A percentile compares a stretch with the other conserved stretches of the same genome.
Evolutionary conservation across 2,888 invertebrate genomes (phyloP).

Genomic region (Neoascia interrupta): DNA sequence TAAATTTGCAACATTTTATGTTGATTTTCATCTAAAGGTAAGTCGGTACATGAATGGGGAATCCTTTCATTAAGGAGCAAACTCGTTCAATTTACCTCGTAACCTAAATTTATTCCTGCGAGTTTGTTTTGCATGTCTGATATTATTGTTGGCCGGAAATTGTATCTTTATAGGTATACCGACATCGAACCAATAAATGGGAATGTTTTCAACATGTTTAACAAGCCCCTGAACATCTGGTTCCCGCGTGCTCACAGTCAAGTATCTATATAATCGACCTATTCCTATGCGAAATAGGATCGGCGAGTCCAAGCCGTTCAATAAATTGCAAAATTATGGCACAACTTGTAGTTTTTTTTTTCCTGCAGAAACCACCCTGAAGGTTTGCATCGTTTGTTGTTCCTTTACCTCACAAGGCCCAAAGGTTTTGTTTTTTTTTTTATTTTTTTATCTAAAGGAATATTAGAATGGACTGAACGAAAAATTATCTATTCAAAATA

Average conservation of each 20-base stretch:
- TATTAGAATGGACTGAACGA: conserved; percentile 15
- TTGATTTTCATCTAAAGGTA: conserved; percentile 14
- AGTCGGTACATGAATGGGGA: neutral
- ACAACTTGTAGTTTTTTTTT: conserved; percentile 18
- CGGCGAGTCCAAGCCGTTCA: conserved; percentile 24
- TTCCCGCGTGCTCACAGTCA: neutral
- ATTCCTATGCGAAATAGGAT: conserved; percentile 36
- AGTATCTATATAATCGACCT: neutral
- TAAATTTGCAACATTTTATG: conserved; percentile 43
- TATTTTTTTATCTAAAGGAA: neutral
- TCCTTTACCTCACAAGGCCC: conserved; percentile 29
- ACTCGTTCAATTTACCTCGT: conserved; percentile 66
- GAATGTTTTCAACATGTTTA: too few species aligned
- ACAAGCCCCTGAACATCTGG: too few species aligned
- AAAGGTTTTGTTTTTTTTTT: conserved; percentile 25
- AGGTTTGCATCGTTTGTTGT: conserved; percentile 13
- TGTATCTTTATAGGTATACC: conserved; percentile 36
- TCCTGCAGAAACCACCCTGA: conserved; percentile 45
- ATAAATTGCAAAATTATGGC: conserved; percentile 61
- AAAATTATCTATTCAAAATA: conserved; percentile 56
- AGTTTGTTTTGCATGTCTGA: conserved; percentile 59
- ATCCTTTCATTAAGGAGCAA: too few species aligned
- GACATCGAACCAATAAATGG: neutral
- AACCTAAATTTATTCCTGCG: conserved; percentile 66
- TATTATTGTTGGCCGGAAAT: conserved; percentile 60